Evolutionary conservation across 92 coral and sea anemone species (phyloP).

Genomic region (Diadumene lineata): DNA sequence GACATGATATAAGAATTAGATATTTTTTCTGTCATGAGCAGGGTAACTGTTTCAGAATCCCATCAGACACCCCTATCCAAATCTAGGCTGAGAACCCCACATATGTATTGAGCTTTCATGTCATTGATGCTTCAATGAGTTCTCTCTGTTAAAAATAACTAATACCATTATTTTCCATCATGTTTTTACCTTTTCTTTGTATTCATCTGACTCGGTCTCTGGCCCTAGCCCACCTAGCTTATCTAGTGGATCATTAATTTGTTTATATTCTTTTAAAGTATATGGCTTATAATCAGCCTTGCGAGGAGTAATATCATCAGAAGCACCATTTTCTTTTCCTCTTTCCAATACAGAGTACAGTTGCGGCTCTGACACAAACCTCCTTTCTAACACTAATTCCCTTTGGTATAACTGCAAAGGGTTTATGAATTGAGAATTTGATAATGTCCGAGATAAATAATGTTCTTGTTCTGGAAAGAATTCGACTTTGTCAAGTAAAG

Average conservation of each 20-base stretch:
- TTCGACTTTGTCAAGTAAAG: conserved; percentile 43
- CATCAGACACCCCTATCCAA: too few species aligned
- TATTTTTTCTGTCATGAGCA: too few species aligned
- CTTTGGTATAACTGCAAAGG: conserved; percentile 28
- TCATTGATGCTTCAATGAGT: too few species aligned
- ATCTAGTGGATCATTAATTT: conserved; percentile 44
- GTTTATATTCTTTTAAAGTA: conserved; percentile 66
- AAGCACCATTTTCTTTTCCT: conserved; percentile 19
- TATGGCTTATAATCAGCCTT: conserved; percentile 70
- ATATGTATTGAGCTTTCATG: too few species aligned
- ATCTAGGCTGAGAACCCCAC: too few species aligned
- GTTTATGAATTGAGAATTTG: conserved; percentile 35
- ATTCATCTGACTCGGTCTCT: conserved; percentile 64
- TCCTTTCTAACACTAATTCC: conserved; percentile 42
- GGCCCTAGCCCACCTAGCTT: conserved; percentile 73
- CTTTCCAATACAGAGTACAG: conserved; percentile 23
- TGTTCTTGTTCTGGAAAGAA: conserved; percentile 41
- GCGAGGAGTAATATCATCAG: conserved; percentile 28
- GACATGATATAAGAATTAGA: too few species aligned
- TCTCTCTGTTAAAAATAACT: too few species aligned
- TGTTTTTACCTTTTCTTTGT: conserved; percentile 62
- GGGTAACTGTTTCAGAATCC: too few species aligned
- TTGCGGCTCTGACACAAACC: conserved; percentile 62
- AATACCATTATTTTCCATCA: too few species aligned
- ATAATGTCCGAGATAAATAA: conserved; percentile 32